Base-by-base conservation (phyloP, 92 coral and sea anemone species). In the Phymanthus crucifer region DNA sequence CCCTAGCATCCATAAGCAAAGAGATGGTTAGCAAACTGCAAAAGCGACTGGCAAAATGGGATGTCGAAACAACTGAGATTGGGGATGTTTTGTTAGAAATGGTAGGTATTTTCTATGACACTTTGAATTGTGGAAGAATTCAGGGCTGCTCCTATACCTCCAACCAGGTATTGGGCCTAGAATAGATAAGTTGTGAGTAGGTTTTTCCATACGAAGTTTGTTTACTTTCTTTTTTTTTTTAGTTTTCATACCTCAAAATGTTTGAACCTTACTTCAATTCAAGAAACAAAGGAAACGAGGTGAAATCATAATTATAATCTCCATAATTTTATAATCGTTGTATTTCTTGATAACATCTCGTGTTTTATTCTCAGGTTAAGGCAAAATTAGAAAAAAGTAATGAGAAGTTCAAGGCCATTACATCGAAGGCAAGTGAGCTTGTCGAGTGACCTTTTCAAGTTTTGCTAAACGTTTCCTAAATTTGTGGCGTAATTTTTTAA, bases 201-300 rank as follows among this genome's bases (percentile, higher is more conserved):
- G 36, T 36, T 36, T 16, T 38, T 10, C 13, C 14, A 43, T 43
- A 43, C 14, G 48, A 43, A 11, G 10, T 43, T 43, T 43, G 48
- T 43, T 6, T n/a, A n/a, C n/a, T n/a, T 43, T 43, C 14, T n/a
- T n/a, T 0, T 78, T 24, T 36, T 74, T 83, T 78, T 50, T 81
- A 95, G 98, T 95, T 95, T 83, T 84, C 94, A 18, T 93, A 90
- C 73, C 73, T 95, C 77, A 95, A 90, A 78, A 84, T 93, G 92
- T 95, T 95, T 88, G 97, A 95, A 33, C 98, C 98, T 1, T 95
- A 95, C 76, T 95, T 95, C 52, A 93, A 95, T 69, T 84, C 95
- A 75, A 89, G 98, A 80, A 87, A 93, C 48, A 93, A 88, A 80
- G 98, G 95, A 2, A 95, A 95, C 80, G 93, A 93, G 97, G 98